Evolutionary conservation across 1,140 invertebrate species (phyloP), one percentile per base, ranked within the genome.

Genomic region (Nephotettix cincticeps): DNA sequence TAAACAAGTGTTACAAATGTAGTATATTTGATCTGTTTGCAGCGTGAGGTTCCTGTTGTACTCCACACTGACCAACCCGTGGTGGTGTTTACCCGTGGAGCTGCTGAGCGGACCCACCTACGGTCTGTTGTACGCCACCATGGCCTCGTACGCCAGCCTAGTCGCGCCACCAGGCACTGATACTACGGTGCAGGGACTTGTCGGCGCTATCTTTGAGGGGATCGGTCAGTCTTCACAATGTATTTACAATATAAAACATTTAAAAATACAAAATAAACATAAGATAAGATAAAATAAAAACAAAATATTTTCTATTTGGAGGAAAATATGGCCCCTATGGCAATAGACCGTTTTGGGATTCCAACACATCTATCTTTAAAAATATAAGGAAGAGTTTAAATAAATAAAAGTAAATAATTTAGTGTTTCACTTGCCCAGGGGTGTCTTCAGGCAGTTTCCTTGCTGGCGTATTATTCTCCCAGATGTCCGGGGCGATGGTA

Each of bases 121-220:
- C 78, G 94, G 95, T 13, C 84, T 97, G 70, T 93, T 93, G 78
- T 97, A 94, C 83, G 88, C 94, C 0, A 90, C 93, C 9, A 94
- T 96, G 89, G 89, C 93, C 9, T 93, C 92, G 0, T 97, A 96
- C 81, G 93, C 93, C 0, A 93, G 90, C 78, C 88, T 91, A 74
- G 87, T 95, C 1, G 89, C 94, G 3, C 93, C 94, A n/a, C 85
- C 88, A 0, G 94, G 94, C 13, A 93, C 91, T 0, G 91, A 93
- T 79, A 91, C 92, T 1, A 96, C 94, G 25, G 88, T 95, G 58
- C 91, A 93, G 82, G 93, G 93, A 68, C 82, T 96, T 25, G 88
- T 94, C 25, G 92, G 93, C 25, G 93, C 91, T 32, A 83, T 93
- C 61, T 96, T 95, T 79, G 93, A 95, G 84, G 93, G 93, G 23